phyloP scores from a whole-genome alignment of 1,140 invertebrate genomes.

The Caenorhabditis inopinata region DNA sequence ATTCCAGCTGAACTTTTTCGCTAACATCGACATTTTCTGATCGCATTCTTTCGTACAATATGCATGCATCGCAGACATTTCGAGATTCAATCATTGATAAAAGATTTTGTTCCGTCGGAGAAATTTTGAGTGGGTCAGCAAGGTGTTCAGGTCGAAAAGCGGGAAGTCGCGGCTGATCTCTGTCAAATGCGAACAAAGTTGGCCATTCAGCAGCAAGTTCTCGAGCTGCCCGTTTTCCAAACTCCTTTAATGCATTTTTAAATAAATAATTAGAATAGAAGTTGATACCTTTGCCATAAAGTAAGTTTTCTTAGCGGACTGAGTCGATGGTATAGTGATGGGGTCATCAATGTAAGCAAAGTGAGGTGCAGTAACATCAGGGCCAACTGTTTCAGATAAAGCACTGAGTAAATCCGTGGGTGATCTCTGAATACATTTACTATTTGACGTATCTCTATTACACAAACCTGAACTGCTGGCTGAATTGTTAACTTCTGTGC shows the following conservation, averaged over 20 bases:
- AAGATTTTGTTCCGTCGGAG: conserved; percentile 38
- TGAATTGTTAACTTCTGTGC: not conserved
- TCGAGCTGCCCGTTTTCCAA: conserved; percentile 59
- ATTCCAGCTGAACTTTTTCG: conserved; percentile 23
- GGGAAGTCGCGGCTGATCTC: conserved; percentile 57
- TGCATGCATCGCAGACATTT: conserved; percentile 20
- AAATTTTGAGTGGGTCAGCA: conserved; percentile 39
- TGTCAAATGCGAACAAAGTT: conserved; percentile 64
- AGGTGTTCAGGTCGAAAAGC: conserved; percentile 51
- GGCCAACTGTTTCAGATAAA: conserved; percentile 58
- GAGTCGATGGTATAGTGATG: conserved; percentile 56
- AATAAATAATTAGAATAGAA: not conserved
- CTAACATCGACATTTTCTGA: conserved; percentile 34
- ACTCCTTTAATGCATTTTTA: conserved; percentile 52
- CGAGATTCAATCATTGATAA: conserved; percentile 30
- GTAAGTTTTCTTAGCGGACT: conserved; percentile 48
- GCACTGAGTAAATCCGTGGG: conserved; percentile 62
- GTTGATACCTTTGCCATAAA: conserved; percentile 56
- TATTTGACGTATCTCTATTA: not conserved
- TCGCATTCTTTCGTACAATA: conserved; percentile 34
- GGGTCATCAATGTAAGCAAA: conserved; percentile 65
- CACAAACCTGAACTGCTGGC: not conserved
- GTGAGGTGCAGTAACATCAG: conserved; percentile 62
- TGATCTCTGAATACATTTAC: conserved; percentile 55
- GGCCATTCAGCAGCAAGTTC: conserved; percentile 65